These are phyloP conservation scores for Carabus problematicus DNA, from an alignment of 2,888 invertebrate species.

Conservation along the genomic window DNA sequence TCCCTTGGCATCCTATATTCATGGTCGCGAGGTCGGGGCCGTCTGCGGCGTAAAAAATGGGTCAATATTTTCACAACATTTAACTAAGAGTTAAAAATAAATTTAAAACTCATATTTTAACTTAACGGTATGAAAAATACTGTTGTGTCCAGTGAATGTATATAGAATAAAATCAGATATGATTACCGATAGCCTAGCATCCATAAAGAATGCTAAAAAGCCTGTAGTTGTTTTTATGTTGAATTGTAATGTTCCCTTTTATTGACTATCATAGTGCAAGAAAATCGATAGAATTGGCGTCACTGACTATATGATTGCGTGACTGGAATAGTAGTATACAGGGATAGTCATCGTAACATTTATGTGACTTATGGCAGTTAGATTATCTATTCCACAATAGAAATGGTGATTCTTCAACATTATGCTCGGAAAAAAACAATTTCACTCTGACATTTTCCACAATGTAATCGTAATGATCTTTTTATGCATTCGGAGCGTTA, in stretches of 20 bases:
- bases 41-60: too few relatives aligned
- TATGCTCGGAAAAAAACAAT: conserved; percentile 16
- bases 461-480: not conserved
- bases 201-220: conserved; percentile 29
- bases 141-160: too few relatives aligned
- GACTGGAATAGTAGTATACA: conserved; percentile 15
- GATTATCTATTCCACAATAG: conserved; percentile 19
- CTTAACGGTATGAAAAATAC: too few relatives aligned
- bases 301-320: too few relatives aligned
- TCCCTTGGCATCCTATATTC: too few relatives aligned
- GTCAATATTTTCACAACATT: too few relatives aligned
- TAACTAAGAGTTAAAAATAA: too few relatives aligned
- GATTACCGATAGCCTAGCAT: not conserved
- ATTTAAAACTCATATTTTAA: too few relatives aligned
- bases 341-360: conserved; percentile 13
- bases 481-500: too few relatives aligned
- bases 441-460: conserved; percentile 7
- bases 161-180: too few relatives aligned
- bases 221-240: conserved; percentile 25
- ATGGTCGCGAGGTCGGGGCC: too few relatives aligned
- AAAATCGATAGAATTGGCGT: conserved; percentile 28
- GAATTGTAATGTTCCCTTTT: conserved; percentile 28
- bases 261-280: conserved; percentile 20
- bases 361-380: conserved; percentile 18
- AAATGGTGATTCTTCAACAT: conserved; percentile 21